Percentiles rank a stretch among this genome's conserved stretches.
phyloP scores from a whole-genome alignment of 1,140 invertebrate genomes.

The Paralvinella palmiformis region DNA sequence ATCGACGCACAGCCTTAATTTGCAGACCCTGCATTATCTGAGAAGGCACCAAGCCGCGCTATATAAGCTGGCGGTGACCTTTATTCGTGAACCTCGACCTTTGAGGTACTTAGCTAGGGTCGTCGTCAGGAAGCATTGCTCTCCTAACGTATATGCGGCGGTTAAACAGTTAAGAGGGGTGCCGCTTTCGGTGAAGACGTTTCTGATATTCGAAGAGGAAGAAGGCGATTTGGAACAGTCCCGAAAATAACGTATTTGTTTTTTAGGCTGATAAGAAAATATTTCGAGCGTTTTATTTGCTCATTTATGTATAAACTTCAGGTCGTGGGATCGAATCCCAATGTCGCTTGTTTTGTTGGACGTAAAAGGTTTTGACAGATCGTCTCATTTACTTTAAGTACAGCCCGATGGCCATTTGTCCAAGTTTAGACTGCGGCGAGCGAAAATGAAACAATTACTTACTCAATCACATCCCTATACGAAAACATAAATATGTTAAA shows the following conservation, averaged over 20 bases:
- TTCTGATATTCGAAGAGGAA: conserved; percentile 4
- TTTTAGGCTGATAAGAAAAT: not conserved
- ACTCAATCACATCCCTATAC: not conserved
- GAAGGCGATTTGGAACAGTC: not conserved
- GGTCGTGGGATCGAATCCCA: too few species aligned
- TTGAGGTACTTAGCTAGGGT: not conserved
- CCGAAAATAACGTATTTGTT: not conserved
- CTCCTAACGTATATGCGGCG: not conserved
- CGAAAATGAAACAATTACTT: not conserved
- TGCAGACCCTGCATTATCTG: not conserved
- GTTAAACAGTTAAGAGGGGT: not conserved
- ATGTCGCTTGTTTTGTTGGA: too few species aligned
- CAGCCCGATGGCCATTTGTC: too few species aligned
- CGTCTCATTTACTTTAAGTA: too few species aligned
- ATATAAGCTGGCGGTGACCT: not conserved
- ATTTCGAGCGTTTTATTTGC: not conserved
- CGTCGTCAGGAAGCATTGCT: not conserved
- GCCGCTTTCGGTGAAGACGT: conserved; percentile 2
- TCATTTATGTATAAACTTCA: too few species aligned
- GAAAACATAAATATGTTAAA: not conserved
- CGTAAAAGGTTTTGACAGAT: too few species aligned
- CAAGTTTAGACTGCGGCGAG: too few species aligned
- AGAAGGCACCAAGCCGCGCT: not conserved
- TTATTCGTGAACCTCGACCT: not conserved
- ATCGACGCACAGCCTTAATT: not conserved